Base-by-base conservation (phyloP, 1,140 invertebrate genomes). In the Conus ventricosus region DNA sequence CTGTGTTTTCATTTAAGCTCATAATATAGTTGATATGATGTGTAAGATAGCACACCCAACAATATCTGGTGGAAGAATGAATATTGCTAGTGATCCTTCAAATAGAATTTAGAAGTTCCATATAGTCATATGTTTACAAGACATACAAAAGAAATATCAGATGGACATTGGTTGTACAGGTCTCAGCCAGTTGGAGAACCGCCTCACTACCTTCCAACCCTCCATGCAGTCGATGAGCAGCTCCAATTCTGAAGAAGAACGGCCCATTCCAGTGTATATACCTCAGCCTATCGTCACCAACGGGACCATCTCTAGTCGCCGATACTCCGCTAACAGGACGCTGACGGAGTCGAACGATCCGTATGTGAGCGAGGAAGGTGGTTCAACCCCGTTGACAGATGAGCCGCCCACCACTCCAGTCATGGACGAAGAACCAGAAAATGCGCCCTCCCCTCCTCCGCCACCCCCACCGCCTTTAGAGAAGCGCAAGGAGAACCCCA, bases 331-430 rank as follows among this genome's bases (percentile, higher is more conserved):
- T 27, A 83, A 88, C 60, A 90, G 84, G 54, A 80, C 75, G 27
- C 71, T 87, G 67, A 87, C 85, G 7, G 85, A 25, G 78, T 63
- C 87, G 87, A 89, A 76, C 54, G 84, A 53, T 53, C 88, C 71
- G 60, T 89, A 71, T 84, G 84, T 51, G 8, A 63, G 54, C 10
- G 91, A 91, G 23, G 92, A 92, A 84, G 92, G 93, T 5, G 90
- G 91, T 25, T 90, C 90, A 5, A 94, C 94, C 15, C 93, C 94
- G 6, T 90, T 93, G 4, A 89, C 91, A 88, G 94, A 94, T 88
- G 94, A 94, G 90, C 87, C 85, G 13, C 89, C 91, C 5, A 90
- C 90, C 8, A 91, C 92, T 51, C 91, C 92, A 4, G 90, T 91
- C 20, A 89, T 91, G 84, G 91, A 91, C 88, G 90, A 92, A 54